phyloP scores from a whole-genome alignment of 2,888 invertebrate genomes.

The Amphipyra berbera region DNA sequence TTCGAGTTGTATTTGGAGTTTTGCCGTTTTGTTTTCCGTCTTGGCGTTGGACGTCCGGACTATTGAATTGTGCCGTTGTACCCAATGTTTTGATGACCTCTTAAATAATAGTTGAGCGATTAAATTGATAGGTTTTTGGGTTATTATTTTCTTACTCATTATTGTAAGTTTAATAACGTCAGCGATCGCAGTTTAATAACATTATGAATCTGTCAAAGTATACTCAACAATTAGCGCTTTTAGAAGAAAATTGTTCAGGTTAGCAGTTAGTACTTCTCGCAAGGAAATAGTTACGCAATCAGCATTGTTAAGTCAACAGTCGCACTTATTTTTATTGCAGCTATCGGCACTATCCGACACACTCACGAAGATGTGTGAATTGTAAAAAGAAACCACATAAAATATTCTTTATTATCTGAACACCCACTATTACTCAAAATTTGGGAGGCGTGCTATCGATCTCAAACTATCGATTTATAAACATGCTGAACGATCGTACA shows the following conservation, averaged over 20 bases:
- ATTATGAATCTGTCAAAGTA: conserved; percentile 22
- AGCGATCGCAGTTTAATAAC: not conserved
- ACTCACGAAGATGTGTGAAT: conserved; percentile 53
- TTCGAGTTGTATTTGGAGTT: conserved; percentile 14
- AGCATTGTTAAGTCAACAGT: conserved; percentile 28
- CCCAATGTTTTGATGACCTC: not conserved
- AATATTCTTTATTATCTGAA: conserved; percentile 31
- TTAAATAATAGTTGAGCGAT: not conserved
- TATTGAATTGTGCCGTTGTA: not conserved
- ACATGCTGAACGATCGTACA: conserved; percentile 51
- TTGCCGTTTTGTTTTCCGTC: not conserved
- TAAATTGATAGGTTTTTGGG: not conserved
- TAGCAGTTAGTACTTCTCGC: conserved; percentile 20
- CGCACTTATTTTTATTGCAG: conserved; percentile 35
- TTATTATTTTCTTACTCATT: not conserved
- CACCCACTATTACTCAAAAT: conserved; percentile 32
- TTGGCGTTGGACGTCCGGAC: not conserved
- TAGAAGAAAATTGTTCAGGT: conserved; percentile 34
- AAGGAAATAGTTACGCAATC: conserved; percentile 41
- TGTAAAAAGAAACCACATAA: conserved; percentile 32
- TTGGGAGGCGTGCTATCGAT: conserved; percentile 41
- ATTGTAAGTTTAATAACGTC: too few relatives aligned
- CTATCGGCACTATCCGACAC: conserved; percentile 33
- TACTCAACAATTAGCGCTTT: conserved; percentile 32
- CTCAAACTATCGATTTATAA: conserved; percentile 51